These are phyloP conservation scores for Trachops cirrhosus DNA, from an alignment of 2,797 vertebrate genomes.

Conservation along the genomic window DNA sequence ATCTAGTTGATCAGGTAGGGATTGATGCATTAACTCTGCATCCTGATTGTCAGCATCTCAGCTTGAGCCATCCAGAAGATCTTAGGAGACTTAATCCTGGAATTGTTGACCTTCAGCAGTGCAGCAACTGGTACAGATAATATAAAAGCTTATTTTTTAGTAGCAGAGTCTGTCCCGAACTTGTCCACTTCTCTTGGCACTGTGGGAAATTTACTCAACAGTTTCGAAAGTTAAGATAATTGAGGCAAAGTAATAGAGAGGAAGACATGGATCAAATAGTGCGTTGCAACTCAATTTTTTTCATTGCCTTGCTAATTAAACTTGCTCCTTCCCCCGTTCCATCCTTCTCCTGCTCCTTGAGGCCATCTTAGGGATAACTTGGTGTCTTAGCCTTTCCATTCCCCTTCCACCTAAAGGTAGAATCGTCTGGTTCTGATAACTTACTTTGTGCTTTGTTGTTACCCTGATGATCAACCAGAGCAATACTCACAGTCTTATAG, in stretches of 20 bases:
- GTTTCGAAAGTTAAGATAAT: slow-evolving; percentile 21
- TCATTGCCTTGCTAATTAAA: slow-evolving; percentile 24
- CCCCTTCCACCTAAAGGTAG: neutral
- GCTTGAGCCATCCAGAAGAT: slow-evolving; percentile 4
- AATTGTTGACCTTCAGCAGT: slow-evolving; percentile 23
- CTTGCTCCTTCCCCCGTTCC: neutral
- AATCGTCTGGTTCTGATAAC: neutral
- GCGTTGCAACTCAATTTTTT: neutral
- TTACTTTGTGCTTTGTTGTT: neutral
- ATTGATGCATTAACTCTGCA: neutral
- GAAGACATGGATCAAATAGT: neutral
- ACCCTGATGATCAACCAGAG: neutral
- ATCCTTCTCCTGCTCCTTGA: neutral
- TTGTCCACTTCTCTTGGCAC: neutral
- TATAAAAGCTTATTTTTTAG: neutral
- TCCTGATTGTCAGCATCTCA: neutral
- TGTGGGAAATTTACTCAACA: neutral
- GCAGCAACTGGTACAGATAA: neutral
- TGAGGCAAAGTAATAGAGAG: neutral
- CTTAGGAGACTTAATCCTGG: neutral
- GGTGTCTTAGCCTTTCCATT: neutral
- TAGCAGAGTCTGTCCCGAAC: neutral
- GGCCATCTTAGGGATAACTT: neutral
- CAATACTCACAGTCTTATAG: neutral
- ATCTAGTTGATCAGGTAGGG: neutral